Conservation (phyloP, 64 coral and sea anemone genomes). For the Dendronephthya gigantea region DNA sequence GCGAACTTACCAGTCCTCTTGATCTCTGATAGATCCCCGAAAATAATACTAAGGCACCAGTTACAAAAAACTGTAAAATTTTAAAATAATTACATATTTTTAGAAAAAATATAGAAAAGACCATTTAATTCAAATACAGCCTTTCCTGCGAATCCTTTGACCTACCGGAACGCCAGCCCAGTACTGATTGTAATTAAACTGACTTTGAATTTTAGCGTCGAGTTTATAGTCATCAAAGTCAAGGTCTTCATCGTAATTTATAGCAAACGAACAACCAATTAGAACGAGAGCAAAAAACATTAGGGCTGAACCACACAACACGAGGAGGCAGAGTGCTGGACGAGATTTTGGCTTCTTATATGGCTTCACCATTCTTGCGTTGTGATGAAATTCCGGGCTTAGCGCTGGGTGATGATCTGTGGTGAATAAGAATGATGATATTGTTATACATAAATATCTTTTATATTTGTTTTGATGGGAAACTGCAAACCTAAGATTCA, state of each 20-base stretch:
- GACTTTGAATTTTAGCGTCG: background rate
- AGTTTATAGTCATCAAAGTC: background rate
- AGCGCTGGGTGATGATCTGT: background rate
- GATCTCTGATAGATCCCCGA: background rate
- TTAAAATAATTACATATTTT: no score
- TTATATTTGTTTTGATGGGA: no score
- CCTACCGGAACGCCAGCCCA: conserved; percentile 3
- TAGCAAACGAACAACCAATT: background rate
- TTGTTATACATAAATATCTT: no score
- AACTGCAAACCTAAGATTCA: no score
- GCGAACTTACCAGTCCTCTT: conserved; percentile 13
- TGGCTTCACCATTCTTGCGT: background rate
- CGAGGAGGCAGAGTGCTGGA: background rate
- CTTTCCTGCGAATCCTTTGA: background rate
- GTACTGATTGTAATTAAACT: background rate
- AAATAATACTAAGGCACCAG: background rate
- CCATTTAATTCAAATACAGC: no score
- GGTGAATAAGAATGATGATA: no score
- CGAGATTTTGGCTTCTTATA: background rate
- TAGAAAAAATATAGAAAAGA: no score
- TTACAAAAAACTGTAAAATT: background rate
- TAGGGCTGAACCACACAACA: background rate
- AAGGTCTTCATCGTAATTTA: background rate
- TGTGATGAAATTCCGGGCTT: background rate
- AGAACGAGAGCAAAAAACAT: background rate